Conservation (phyloP, 2,797 vertebrate species). For the Oryzias dopingdopingensis region DNA sequence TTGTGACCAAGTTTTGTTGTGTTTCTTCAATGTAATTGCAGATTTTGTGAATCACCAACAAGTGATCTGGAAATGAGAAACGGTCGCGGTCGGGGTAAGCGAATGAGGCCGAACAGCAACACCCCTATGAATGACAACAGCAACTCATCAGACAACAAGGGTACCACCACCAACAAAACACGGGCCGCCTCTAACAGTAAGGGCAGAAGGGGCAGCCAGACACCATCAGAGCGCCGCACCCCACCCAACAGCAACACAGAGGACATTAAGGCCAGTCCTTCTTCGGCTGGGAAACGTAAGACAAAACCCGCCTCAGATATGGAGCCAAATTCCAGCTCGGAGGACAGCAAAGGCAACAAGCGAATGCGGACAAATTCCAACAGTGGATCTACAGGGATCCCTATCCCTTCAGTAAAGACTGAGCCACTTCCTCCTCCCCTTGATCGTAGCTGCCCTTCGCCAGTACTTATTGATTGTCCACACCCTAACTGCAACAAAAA, state of each 20-base stretch:
- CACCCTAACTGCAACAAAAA: constrained; percentile 99
- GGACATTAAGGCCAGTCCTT: constrained; percentile 95
- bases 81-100: constrained; percentile 94
- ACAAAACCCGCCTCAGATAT: constrained; percentile 94
- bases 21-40: constrained; percentile 52
- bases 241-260: constrained; percentile 86
- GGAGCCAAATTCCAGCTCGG: constrained; percentile 98
- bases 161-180: constrained; percentile 91
- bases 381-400: constrained; percentile 77
- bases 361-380: constrained; percentile 97
- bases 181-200: constrained; percentile 94
- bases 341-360: constrained; percentile 98
- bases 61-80: constrained; percentile 99
- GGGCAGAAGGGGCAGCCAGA: constrained; percentile 95
- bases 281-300: constrained; percentile 92
- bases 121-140: constrained; percentile 89
- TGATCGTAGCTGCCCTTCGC: constrained; percentile 93
- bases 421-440: constrained; percentile 82
- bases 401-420: constrained; percentile 82
- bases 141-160: constrained; percentile 86
- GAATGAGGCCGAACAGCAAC: constrained; percentile 95
- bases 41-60: constrained; percentile 98
- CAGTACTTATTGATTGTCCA: constrained; percentile 96
- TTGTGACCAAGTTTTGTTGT: constrained; percentile 2
- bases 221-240: constrained; percentile 92